Evolutionary conservation across 2,888 invertebrate genomes (phyloP).

Genomic region (Troglohyphantes excavatus): DNA sequence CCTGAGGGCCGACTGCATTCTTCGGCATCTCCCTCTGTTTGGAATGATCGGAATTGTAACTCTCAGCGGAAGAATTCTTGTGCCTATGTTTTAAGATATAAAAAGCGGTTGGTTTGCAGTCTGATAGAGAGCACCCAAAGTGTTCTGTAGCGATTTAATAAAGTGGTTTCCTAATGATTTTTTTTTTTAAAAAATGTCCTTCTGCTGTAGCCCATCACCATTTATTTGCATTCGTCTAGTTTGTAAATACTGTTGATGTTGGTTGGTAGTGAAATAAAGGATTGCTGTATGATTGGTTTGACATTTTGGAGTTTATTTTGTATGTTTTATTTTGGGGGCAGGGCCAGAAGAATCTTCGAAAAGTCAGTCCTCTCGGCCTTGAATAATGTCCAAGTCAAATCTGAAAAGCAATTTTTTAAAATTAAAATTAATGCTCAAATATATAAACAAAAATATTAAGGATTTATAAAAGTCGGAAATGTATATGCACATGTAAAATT

Average conservation of each 20-base stretch:
- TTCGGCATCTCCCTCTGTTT: no score
- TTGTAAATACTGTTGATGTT: constrained; percentile 13
- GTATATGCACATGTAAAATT: no score
- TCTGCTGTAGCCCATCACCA: constrained; percentile 12
- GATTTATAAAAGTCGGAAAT: no score
- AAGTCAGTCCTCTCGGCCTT: no score
- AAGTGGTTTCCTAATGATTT: constrained; percentile 39
- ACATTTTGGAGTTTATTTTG: constrained; percentile 8
- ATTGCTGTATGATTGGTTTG: not conserved
- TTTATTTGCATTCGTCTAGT: constrained; percentile 30
- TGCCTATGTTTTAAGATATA: constrained; percentile 74
- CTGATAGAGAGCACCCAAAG: constrained; percentile 62
- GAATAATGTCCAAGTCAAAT: no score
- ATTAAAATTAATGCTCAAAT: no score
- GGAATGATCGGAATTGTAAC: no score
- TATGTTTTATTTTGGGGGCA: not conserved
- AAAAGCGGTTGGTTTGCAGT: constrained; percentile 42
- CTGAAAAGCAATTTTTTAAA: no score
- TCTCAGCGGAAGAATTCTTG: constrained; percentile 54
- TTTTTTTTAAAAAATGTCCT: no score
- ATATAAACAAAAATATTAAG: no score
- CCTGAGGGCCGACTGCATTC: constrained; percentile 23
- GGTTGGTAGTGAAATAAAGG: constrained; percentile 26
- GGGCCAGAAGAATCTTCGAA: no score
- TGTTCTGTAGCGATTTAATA: constrained; percentile 68